A percentile compares a stretch with the other conserved stretches of the same genome.
These are phyloP conservation scores for Nebria salina DNA, from an alignment of 2,888 invertebrate species.

Conservation along the genomic window DNA sequence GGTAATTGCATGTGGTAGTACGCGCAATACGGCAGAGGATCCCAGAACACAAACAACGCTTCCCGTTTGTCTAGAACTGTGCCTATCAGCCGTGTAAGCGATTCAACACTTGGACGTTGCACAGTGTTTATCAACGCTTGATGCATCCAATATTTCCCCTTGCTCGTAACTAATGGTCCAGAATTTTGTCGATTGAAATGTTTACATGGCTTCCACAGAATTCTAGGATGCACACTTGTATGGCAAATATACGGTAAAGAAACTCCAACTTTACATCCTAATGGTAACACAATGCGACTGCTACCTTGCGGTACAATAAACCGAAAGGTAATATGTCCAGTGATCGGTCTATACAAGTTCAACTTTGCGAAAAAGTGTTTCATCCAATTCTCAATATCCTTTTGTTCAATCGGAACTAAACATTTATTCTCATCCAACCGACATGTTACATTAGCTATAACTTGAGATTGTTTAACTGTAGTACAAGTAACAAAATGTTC, in stretches of 20 bases:
- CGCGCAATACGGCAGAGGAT: slow-evolving; percentile 86
- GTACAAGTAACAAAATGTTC: slow-evolving; percentile 84
- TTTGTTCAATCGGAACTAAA: slow-evolving; percentile 73
- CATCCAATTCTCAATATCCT: slow-evolving; percentile 78
- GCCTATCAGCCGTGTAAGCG: slow-evolving; percentile 70
- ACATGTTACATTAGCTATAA: slow-evolving; percentile 84
- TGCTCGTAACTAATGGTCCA: slow-evolving; percentile 63
- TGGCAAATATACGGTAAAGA: slow-evolving; percentile 84
- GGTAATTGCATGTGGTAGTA: slow-evolving; percentile 85
- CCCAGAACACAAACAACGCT: slow-evolving; percentile 84
- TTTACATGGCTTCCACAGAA: slow-evolving; percentile 72
- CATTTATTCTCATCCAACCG: slow-evolving; percentile 75
- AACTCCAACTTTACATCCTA: slow-evolving; percentile 81
- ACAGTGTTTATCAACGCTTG: slow-evolving; percentile 66
- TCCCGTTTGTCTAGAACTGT: slow-evolving; percentile 81
- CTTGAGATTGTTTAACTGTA: slow-evolving; percentile 79
- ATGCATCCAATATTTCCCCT: slow-evolving; percentile 69
- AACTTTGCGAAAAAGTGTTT: slow-evolving; percentile 75
- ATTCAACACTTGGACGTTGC: slow-evolving; percentile 63
- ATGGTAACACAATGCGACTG: slow-evolving; percentile 67
- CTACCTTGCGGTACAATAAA: slow-evolving; percentile 72
- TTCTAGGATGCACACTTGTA: slow-evolving; percentile 72
- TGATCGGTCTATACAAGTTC: slow-evolving; percentile 73
- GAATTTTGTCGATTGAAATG: slow-evolving; percentile 69
- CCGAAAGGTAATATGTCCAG: slow-evolving; percentile 82